Evolutionary conservation across 2,113 vertebrate genomes (phyloP).

Genomic region (Amia ocellicauda): DNA sequence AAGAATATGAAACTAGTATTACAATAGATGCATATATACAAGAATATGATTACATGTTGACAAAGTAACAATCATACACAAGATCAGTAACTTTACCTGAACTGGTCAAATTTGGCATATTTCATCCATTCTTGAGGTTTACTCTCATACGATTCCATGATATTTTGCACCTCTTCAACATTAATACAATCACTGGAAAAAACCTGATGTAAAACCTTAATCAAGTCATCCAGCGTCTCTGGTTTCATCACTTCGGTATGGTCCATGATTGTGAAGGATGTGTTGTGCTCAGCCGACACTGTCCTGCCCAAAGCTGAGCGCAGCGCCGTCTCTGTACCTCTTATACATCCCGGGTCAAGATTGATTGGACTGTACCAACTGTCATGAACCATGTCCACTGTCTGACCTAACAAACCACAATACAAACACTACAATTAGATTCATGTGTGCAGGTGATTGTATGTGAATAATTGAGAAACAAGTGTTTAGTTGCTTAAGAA

Average conservation of each 20-base stretch:
- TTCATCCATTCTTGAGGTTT: slow-evolving; percentile 79
- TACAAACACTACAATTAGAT: too few relatives aligned
- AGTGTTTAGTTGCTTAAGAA: too few relatives aligned
- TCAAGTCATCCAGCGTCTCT: slow-evolving; percentile 72
- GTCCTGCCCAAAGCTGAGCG: neutral
- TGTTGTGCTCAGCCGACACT: neutral
- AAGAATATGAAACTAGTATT: neutral
- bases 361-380: slow-evolving; percentile 61
- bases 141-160: slow-evolving; percentile 88
- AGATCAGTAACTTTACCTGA: slow-evolving; percentile 69
- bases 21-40: too few relatives aligned
- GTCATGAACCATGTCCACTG: slow-evolving; percentile 25
- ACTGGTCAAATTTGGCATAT: slow-evolving; percentile 83
- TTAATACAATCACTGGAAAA: slow-evolving; percentile 76
- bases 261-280: slow-evolving; percentile 60
- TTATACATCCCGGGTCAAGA: slow-evolving; percentile 45
- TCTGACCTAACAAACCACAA: neutral
- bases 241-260: slow-evolving; percentile 74
- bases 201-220: slow-evolving; percentile 72
- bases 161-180: slow-evolving; percentile 80
- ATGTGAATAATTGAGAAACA: too few relatives aligned
- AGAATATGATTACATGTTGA: too few relatives aligned
- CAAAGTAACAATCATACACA: too few relatives aligned
- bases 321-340: slow-evolving; percentile 24
- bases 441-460: too few relatives aligned